Evolutionary conservation across 1,140 invertebrate genomes (phyloP).

Genomic region (Phymorhynchus buccinoides): DNA sequence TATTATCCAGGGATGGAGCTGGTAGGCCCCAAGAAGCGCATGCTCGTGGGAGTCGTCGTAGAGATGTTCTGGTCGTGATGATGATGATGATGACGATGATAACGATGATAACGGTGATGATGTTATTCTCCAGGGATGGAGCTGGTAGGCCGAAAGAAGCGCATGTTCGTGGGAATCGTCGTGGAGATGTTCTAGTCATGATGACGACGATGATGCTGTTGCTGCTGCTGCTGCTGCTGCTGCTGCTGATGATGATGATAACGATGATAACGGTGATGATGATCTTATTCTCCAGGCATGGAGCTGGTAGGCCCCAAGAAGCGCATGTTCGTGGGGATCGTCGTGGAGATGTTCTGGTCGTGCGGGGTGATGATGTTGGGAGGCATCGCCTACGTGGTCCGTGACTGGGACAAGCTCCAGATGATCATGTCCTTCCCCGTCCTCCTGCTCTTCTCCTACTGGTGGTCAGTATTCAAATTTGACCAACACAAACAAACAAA

Average conservation of each 20-base stretch:
- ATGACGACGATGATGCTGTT: background rate
- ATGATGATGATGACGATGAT: too few relatives aligned
- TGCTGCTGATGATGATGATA: background rate
- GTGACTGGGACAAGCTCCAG: slow-evolving; percentile 84
- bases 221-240: background rate
- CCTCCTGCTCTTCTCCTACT: slow-evolving; percentile 79
- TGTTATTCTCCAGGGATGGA: slow-evolving; percentile 58
- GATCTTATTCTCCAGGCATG: slow-evolving; percentile 48
- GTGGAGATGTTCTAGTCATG: background rate
- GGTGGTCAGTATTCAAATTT: slow-evolving; percentile 68
- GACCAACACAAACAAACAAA: too few relatives aligned
- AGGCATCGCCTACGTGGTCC: slow-evolving; percentile 79
- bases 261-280: background rate
- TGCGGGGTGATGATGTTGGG: slow-evolving; percentile 81
- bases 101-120: too few relatives aligned
- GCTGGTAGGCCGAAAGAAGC: slow-evolving; percentile 74
- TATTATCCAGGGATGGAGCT: slow-evolving; percentile 62
- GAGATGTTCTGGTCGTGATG: too few relatives aligned
- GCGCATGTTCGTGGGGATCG: slow-evolving; percentile 81
- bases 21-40: slow-evolving; percentile 76
- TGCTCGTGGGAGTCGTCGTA: slow-evolving; percentile 81
- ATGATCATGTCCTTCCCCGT: slow-evolving; percentile 84
- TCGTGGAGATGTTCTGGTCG: slow-evolving; percentile 83
- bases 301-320: slow-evolving; percentile 73
- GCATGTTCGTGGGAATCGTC: slow-evolving; percentile 81